These are phyloP conservation scores for Hemibagrus guttatus DNA, from an alignment of 2,797 vertebrate genomes.

Conservation along the genomic window DNA sequence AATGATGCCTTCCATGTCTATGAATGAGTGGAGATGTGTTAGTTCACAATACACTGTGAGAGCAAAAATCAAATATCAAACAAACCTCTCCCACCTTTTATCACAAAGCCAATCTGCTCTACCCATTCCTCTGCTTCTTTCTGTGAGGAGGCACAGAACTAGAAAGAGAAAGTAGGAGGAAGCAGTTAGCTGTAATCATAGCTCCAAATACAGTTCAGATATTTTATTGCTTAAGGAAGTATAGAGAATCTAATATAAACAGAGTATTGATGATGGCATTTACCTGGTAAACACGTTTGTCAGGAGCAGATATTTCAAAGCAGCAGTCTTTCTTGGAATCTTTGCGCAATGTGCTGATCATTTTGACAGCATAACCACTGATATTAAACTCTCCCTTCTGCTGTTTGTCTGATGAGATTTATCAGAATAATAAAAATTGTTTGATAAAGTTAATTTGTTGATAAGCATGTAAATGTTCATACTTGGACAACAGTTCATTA, in stretches of 20 bases:
- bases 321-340: slow-evolving; percentile 96
- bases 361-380: slow-evolving; percentile 88
- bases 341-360: slow-evolving; percentile 88
- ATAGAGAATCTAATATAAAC: slow-evolving; percentile 9
- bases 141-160: slow-evolving; percentile 91
- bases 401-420: slow-evolving; percentile 88
- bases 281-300: slow-evolving; percentile 97
- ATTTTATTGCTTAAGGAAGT: neutral
- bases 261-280: slow-evolving; percentile 35
- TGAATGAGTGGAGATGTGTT: slow-evolving; percentile 11
- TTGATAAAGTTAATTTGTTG: neutral
- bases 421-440: neutral
- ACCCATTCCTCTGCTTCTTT: slow-evolving; percentile 96
- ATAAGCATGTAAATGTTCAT: too few relatives aligned
- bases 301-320: slow-evolving; percentile 93
- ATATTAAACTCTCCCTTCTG: slow-evolving; percentile 97
- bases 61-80: neutral
- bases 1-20: slow-evolving; percentile 84
- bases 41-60: neutral
- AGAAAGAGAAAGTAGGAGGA: slow-evolving; percentile 60
- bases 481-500: slow-evolving; percentile 1
- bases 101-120: slow-evolving; percentile 87
- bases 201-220: neutral
- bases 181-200: neutral
- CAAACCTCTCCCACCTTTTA: slow-evolving; percentile 78